A percentile compares a stretch with the other conserved stretches of the same genome.
These are phyloP conservation scores for Caenorhabditis wallacei DNA, from an alignment of 2,888 invertebrate genomes.

Conservation along the genomic window DNA sequence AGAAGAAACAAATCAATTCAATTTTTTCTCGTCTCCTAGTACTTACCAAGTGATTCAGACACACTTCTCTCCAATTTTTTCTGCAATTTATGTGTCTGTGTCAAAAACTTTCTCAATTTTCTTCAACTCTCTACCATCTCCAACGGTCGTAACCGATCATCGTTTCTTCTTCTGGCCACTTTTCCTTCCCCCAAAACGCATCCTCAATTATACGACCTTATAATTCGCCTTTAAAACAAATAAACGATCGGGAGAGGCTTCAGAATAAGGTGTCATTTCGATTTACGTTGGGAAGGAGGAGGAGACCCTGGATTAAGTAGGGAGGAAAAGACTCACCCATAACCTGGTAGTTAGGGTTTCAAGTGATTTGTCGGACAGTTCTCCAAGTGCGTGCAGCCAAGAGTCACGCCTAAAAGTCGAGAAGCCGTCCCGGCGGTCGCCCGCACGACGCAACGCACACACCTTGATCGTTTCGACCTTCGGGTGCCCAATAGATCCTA, in stretches of 20 bases:
- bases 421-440: conserved; percentile 57
- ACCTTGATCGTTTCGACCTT: conserved; percentile 70
- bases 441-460: conserved; percentile 57
- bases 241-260: conserved; percentile 56
- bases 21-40: conserved; percentile 18
- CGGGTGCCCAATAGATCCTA: conserved; percentile 65
- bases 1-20: conserved; percentile 41
- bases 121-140: conserved; percentile 46
- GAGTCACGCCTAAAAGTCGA: conserved; percentile 56
- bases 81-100: conserved; percentile 32
- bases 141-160: conserved; percentile 62
- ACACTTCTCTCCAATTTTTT: conserved; percentile 26
- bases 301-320: neutral
- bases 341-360: conserved; percentile 17
- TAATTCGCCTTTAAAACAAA: conserved; percentile 65
- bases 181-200: conserved; percentile 35
- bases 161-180: conserved; percentile 35
- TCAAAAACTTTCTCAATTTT: conserved; percentile 38
- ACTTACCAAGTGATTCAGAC: conserved; percentile 48
- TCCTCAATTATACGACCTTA: conserved; percentile 62
- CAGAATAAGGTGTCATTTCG: conserved; percentile 59
- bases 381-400: conserved; percentile 27
- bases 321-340: too few species aligned
- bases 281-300: conserved; percentile 14
- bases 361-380: conserved; percentile 36